Evolutionary conservation across 2,113 vertebrate genomes (phyloP), one percentile per base, ranked within the genome.

Genomic region (Rhinolophus sinicus): DNA sequence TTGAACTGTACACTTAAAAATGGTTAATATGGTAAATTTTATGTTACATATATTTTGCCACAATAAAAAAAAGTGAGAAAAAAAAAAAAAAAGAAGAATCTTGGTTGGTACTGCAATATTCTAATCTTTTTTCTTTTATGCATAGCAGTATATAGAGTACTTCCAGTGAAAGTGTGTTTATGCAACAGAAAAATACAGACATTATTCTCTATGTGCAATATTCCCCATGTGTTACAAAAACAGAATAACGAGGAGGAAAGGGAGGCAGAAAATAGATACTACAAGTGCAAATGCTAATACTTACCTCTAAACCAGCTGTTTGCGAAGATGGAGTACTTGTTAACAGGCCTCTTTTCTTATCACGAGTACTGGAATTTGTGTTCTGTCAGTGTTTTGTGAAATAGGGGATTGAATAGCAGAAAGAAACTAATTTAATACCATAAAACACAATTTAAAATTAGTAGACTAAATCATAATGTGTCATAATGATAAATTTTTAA

Each of bases 261-360:
- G 7, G 40, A 85, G 15, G 52, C 60, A 95, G 19, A 91, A 96
- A 69, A 93, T 0, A 72, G 62, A 88, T 40, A 72, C 8, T n/a
- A 80, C 8, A 62, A 80, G 15, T 65, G 18, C 11, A 82, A 90
- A 62, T 8, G n/a, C 50, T 93, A 81, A 76, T 52, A 97, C 98
- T 97, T 81, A 98, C 98, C 97, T 97, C 80, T 70, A 98, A 97
- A 47, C 81, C 58, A 93, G 91, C 80, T 96, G 83, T 84, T 75
- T 97, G 88, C 30, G 87, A 95, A 94, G 67, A 82, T 77, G 91
- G 97, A 7, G 76, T 92, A 72, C 44, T 94, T 94, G 95, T 96
- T 76, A 96, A 85, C 30, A 96, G 40, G 54, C 70, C 69, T 98
- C 84, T 86, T 95, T 98, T 97, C 90, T 97, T 96, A 81, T 0